Evolutionary conservation across 2,113 vertebrate species (phyloP), one percentile per base, ranked within the genome.

Genomic region (Antennarius striatus): DNA sequence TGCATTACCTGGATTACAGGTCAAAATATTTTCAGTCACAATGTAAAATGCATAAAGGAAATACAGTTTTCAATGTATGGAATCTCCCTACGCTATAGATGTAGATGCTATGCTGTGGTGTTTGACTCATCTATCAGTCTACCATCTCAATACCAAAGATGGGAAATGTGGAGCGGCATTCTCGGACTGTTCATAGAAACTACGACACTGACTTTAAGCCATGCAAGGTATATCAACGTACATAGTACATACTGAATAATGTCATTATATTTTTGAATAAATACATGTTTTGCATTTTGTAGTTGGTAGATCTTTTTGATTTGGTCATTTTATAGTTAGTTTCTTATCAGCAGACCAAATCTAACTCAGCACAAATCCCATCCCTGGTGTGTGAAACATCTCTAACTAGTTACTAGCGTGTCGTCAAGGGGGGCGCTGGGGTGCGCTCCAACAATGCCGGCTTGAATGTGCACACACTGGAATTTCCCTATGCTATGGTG

Each of bases 371-470:
- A 86, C 80, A 86, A 80, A 79, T 70, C 68, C 60, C 10, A 28
- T 72, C 82, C 71, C 73, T 72, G 75, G 77, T 84, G 80, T 82
- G 74, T 81, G 85, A 89, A 80, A 66, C 75, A 79, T 83, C 79
- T 80, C 77, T 64, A 85, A 79, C 76, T 71, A 65, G 86, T 88
- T 85, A 82, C 79, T 83, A 87, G 81, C 11, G 52, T 63, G 88
- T 87, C 79, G 84, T 87, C 84, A 88, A 73, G 83, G 79, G 74
- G 79, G 77, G 79, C 73, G 42, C 43, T 72, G 82, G 85, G 84
- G 75, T 81, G 87, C 71, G 74, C 45, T 81, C 65, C 89, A 91
- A 91, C 92, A 93, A 91, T 91, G 88, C 81, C 76, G 88, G 90
- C 89, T 90, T 91, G 71, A 91, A 84, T 78, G 88, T 32, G 46